A percentile compares a stretch with the other conserved stretches of the same genome.
Conservation (phyloP, 2,888 invertebrate genomes). For the Aleiodes testaceus region DNA sequence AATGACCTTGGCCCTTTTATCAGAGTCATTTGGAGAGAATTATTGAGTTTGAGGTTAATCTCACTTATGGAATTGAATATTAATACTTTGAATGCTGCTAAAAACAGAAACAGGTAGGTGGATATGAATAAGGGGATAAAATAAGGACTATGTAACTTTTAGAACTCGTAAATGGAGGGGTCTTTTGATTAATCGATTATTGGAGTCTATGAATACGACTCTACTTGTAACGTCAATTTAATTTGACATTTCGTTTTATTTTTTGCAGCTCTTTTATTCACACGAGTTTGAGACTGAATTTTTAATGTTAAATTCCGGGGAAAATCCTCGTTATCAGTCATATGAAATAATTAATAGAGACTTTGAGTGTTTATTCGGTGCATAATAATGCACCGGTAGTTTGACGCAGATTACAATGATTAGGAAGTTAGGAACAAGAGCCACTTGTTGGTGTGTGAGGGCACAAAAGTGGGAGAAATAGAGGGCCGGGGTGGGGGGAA, state of each 20-base stretch:
- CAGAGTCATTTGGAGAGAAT: background rate
- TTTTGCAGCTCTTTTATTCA: constrained; percentile 12
- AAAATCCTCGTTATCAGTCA: background rate
- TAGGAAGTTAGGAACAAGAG: constrained; percentile 49
- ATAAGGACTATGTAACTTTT: constrained; percentile 32
- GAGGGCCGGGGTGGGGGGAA: constrained; percentile 24
- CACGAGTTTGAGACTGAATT: too few relatives aligned
- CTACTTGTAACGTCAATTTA: constrained; percentile 26
- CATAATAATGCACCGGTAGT: constrained; percentile 2
- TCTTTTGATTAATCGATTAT: constrained; percentile 30
- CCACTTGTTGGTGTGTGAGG: constrained; percentile 51
- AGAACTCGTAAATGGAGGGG: constrained; percentile 20
- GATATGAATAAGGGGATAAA: constrained; percentile 11
- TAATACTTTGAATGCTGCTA: background rate
- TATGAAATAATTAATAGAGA: background rate
- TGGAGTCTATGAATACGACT: constrained; percentile 29
- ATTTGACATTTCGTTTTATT: constrained; percentile 18
- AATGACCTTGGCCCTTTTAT: background rate
- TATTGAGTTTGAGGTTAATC: background rate
- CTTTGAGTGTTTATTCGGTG: background rate
- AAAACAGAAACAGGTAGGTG: constrained; percentile 26
- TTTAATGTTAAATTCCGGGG: too few relatives aligned
- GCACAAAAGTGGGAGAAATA: constrained; percentile 27
- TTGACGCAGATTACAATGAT: constrained; percentile 40
- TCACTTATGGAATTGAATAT: background rate